Evolutionary conservation across 2,797 vertebrate genomes (phyloP).

Genomic region (Enteromius paludinosus): DNA sequence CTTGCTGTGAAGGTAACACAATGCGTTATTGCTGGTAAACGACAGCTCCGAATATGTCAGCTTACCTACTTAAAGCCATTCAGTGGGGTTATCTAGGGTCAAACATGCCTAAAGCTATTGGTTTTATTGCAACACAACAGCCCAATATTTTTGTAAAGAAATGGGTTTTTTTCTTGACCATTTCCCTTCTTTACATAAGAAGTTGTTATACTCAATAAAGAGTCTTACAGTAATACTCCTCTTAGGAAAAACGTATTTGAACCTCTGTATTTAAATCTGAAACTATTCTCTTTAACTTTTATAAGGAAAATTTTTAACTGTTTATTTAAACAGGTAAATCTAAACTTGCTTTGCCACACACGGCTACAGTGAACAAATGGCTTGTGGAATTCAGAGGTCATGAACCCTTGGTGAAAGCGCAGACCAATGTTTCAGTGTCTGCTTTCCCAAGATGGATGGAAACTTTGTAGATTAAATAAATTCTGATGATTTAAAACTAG

Average conservation of each 20-base stretch:
- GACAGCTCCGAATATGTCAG: conserved; percentile 2
- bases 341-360: conserved; percentile 13
- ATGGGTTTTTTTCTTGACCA: neutral
- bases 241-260: neutral
- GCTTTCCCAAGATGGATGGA: neutral
- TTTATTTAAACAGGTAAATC: conserved; percentile 29
- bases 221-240: neutral
- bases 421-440: conserved; percentile 13
- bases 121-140: neutral
- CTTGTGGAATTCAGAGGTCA: conserved; percentile 28
- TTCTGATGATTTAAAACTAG: neutral
- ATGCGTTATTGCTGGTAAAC: conserved; percentile 2
- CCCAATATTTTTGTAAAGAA: neutral
- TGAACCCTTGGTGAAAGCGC: conserved; percentile 30
- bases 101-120: conserved; percentile 17
- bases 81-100: conserved; percentile 11
- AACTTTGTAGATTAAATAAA: neutral
- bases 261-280: neutral
- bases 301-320: neutral
- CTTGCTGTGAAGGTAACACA: neutral
- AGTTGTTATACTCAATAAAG: neutral
- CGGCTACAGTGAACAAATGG: conserved; percentile 22
- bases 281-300: neutral
- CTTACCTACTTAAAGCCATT: neutral
- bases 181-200: neutral